Base-by-base conservation (phyloP, 2,888 invertebrate species). In the Scaeva pyrastri region DNA sequence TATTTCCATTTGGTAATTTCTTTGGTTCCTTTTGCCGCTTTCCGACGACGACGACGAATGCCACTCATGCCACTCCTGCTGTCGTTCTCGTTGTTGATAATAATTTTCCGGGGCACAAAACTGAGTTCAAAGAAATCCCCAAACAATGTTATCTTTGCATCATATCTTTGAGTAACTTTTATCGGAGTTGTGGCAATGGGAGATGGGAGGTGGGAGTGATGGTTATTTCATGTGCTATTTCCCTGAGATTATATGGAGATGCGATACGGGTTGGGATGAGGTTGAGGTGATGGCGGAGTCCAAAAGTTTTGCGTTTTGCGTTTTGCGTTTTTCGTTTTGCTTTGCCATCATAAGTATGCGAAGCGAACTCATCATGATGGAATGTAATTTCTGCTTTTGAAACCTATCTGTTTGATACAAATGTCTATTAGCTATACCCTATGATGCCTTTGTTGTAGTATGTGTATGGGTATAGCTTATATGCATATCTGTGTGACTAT, bases 141-240 rank as follows among this genome's bases (percentile, higher is more conserved):
- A 80, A 85, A 80, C 85, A 85, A 80, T 85, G 85, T 85, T 85
- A 85, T 85, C 85, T 79, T 68, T 80, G 72, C 76, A 76, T 80
- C 80, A 70, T 71, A 43, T 68, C 80, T 68, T 66, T 60, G 50
- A 56, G 68, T 39, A 31, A 55, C 23, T 50, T 68, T 76, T 75
- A 41, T 72, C 60, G 62, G 10, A 60, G 64, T 50, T 12, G 26
- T n/a, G 45, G 41, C 31, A 8, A 31, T 31, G 31, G 6, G 31
- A 31, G 31, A 31, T 31, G 31, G 31, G 31, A 31, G 36, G 31
- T 55, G 64, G 58, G 31, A n/a, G n/a, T n/a, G n/a, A 48, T 66
- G 72, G 82, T 48, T 36, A 41, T 60, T 39, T 56, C 11, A 39
- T 70, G 41, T 11, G 43, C 16, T 31, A 45, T 64, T 64, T 45